Conservation (phyloP, 2,113 vertebrate species). For the Climacteris rufus region DNA sequence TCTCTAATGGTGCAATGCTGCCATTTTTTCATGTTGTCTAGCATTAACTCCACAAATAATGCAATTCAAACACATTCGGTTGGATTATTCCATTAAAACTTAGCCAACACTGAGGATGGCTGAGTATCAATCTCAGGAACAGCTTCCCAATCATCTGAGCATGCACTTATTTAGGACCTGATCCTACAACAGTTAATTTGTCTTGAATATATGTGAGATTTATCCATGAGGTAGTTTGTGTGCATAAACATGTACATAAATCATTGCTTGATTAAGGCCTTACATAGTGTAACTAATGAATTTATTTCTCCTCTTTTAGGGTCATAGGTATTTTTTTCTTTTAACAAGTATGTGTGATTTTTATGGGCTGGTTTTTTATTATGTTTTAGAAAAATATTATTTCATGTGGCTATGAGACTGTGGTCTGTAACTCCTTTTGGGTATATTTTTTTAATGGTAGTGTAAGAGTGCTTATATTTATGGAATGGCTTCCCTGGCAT, state of each 20-base stretch:
- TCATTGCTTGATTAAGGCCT: not conserved
- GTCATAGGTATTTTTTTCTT: not conserved
- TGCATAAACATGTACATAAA: not conserved
- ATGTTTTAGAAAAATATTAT: slow-evolving; percentile 23
- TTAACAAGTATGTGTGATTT: not conserved
- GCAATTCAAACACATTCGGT: not conserved
- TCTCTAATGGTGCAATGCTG: not conserved
- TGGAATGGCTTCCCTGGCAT: not conserved
- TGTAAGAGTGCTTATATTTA: not conserved
- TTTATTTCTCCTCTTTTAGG: not conserved
- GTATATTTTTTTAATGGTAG: not conserved
- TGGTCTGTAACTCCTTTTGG: not conserved
- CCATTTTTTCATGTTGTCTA: slow-evolving; percentile 20
- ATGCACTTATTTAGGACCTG: not conserved
- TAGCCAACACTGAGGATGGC: not conserved
- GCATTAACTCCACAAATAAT: slow-evolving; percentile 20
- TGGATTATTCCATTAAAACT: slow-evolving; percentile 39
- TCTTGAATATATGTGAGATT: not conserved
- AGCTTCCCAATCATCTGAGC: slow-evolving; percentile 5
- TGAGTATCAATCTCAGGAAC: not conserved
- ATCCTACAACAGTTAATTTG: not conserved
- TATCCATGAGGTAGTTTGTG: not conserved
- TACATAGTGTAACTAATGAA: not conserved
- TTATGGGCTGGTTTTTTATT: not conserved
- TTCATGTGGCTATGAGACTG: not conserved